Evolutionary conservation across 2,113 vertebrate species (phyloP).

Genomic region (Hippoglossus stenolepis): DNA sequence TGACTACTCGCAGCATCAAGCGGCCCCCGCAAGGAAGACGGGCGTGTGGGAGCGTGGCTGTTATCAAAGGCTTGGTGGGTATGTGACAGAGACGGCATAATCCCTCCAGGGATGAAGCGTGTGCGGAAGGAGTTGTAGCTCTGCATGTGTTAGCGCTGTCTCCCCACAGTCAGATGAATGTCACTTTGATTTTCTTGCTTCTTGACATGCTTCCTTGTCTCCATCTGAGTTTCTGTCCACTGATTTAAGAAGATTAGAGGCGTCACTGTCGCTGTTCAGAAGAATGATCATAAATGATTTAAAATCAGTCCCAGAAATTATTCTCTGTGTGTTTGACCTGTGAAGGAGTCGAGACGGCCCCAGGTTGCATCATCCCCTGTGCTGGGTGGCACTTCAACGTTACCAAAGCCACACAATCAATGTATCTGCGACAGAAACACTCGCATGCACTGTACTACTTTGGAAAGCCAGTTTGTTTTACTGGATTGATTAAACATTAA

Average conservation of each 20-base stretch:
- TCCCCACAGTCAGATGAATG: neutral
- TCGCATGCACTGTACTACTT: neutral
- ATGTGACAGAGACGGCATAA: slow-evolving; percentile 30
- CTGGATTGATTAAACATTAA: neutral
- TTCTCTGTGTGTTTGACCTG: too few relatives aligned
- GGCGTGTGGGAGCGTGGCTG: slow-evolving; percentile 33
- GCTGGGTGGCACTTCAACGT: neutral
- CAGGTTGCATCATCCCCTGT: neutral
- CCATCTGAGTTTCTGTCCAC: neutral
- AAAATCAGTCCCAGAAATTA: neutral
- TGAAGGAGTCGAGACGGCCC: too few relatives aligned
- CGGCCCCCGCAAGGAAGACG: slow-evolving; percentile 24
- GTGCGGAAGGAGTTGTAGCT: slow-evolving; percentile 9
- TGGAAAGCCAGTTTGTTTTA: neutral
- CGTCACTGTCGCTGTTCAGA: neutral
- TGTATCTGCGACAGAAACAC: neutral
- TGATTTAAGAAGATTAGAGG: neutral
- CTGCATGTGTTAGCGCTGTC: neutral
- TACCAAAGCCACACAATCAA: neutral
- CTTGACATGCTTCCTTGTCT: neutral
- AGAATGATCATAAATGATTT: neutral
- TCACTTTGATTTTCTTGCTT: neutral
- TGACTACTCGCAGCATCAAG: slow-evolving; percentile 54
- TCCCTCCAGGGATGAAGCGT: slow-evolving; percentile 1
- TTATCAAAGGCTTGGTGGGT: slow-evolving; percentile 39